Percentiles rank a stretch among this genome's conserved stretches.
phyloP scores from a whole-genome alignment of 2,113 vertebrate genomes.

The Ammospiza caudacuta region DNA sequence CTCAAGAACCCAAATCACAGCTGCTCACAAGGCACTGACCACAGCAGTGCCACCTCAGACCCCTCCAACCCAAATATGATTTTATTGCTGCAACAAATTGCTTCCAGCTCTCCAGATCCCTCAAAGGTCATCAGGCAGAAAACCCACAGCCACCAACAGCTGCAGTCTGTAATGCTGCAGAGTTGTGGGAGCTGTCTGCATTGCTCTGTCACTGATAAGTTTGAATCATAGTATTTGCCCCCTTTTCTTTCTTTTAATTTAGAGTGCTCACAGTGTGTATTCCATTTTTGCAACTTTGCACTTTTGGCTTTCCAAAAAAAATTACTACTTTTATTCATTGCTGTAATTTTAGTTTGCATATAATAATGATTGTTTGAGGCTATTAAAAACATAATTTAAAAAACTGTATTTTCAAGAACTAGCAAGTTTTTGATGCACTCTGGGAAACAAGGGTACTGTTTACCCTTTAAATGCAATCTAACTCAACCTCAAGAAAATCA shows the following conservation, averaged over 20 bases:
- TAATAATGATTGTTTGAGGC: background rate
- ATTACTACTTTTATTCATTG: background rate
- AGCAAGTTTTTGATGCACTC: background rate
- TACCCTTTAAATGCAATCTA: background rate
- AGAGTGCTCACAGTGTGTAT: background rate
- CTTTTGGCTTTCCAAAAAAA: background rate
- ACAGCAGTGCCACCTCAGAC: background rate
- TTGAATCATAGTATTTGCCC: background rate
- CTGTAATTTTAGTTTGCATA: background rate
- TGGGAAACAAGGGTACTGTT: background rate
- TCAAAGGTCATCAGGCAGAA: background rate
- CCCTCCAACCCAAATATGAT: background rate
- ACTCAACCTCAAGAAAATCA: background rate
- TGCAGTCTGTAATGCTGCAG: conserved; percentile 38
- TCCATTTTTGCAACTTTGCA: background rate
- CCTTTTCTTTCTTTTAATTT: background rate
- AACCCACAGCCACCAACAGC: conserved; percentile 31
- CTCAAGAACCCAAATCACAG: background rate
- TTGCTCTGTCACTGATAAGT: conserved; percentile 48
- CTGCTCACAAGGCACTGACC: background rate
- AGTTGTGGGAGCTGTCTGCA: conserved; percentile 39
- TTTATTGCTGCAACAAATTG: background rate
- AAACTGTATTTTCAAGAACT: background rate
- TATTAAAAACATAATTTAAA: background rate
- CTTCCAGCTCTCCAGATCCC: background rate